Conservation (phyloP, 2,113 vertebrate species). For the Pangasianodon gigas region DNA sequence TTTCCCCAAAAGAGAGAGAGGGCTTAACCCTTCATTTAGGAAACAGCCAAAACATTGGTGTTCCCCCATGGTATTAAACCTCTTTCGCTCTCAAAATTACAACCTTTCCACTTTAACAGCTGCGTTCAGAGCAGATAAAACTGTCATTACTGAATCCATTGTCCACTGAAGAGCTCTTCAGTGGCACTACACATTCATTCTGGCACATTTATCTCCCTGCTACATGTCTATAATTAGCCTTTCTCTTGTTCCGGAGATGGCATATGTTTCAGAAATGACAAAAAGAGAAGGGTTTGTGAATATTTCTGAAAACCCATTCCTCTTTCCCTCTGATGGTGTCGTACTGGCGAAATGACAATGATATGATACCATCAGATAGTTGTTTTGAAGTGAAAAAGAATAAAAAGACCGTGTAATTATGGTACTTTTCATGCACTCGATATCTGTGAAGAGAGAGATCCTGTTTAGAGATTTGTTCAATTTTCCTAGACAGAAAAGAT, state of each 20-base stretch:
- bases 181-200: constrained; percentile 65
- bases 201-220: constrained; percentile 68
- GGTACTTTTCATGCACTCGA: background rate
- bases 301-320: constrained; percentile 64
- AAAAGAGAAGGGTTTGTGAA: constrained; percentile 67
- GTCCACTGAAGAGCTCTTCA: constrained; percentile 52
- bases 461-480: background rate
- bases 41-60: constrained; percentile 33
- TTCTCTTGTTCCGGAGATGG: constrained; percentile 64
- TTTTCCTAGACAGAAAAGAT: background rate
- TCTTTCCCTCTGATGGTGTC: constrained; percentile 66
- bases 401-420: background rate
- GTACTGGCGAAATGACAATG: constrained; percentile 64
- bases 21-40: background rate
- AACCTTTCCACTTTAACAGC: constrained; percentile 61
- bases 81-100: constrained; percentile 62
- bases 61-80: constrained; percentile 53
- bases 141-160: constrained; percentile 62
- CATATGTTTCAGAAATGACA: constrained; percentile 66
- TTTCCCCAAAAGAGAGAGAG: background rate
- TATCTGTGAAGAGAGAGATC: background rate
- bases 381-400: background rate
- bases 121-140: constrained; percentile 62
- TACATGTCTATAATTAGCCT: constrained; percentile 73
- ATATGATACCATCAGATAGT: constrained; percentile 49